Evolutionary conservation across 2,888 invertebrate species (phyloP).

Genomic region (Dryobota labecula): DNA sequence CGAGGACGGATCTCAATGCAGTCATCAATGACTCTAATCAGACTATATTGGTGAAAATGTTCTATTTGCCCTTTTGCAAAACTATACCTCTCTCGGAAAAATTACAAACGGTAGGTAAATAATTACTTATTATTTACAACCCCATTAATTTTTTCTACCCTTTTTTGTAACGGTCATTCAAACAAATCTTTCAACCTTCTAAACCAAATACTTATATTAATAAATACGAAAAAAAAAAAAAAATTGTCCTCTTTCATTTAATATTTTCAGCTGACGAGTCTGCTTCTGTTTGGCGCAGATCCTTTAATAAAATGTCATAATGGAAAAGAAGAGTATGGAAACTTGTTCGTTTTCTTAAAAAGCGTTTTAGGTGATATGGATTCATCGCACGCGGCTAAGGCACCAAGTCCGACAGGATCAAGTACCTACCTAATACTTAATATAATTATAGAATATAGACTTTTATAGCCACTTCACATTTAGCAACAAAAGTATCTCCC

Average conservation of each 20-base stretch:
- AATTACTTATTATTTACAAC: neutral
- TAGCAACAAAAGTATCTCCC: too few relatives aligned
- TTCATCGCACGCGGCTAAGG: neutral
- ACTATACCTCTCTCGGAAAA: slow-evolving; percentile 69
- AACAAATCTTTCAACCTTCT: neutral
- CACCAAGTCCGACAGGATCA: neutral
- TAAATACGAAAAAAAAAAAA: too few relatives aligned
- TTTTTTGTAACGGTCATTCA: neutral
- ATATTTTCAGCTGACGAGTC: slow-evolving; percentile 78
- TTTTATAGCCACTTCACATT: too few relatives aligned
- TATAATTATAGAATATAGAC: neutral
- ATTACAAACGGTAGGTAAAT: slow-evolving; percentile 74
- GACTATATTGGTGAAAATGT: slow-evolving; percentile 81
- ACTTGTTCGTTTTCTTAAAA: slow-evolving; percentile 79
- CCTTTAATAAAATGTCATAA: slow-evolving; percentile 79
- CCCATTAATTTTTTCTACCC: neutral
- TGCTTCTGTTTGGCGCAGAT: slow-evolving; percentile 82
- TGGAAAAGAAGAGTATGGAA: slow-evolving; percentile 72
- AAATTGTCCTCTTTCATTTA: neutral
- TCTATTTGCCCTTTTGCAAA: slow-evolving; percentile 75
- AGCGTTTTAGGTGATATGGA: slow-evolving; percentile 32
- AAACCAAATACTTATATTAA: neutral
- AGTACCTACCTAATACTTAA: neutral
- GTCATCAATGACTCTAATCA: slow-evolving; percentile 80
- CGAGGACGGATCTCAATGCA: slow-evolving; percentile 77